These are phyloP conservation scores for Mechanitis mazaeus DNA, from an alignment of 2,888 invertebrate genomes.

Conservation along the genomic window DNA sequence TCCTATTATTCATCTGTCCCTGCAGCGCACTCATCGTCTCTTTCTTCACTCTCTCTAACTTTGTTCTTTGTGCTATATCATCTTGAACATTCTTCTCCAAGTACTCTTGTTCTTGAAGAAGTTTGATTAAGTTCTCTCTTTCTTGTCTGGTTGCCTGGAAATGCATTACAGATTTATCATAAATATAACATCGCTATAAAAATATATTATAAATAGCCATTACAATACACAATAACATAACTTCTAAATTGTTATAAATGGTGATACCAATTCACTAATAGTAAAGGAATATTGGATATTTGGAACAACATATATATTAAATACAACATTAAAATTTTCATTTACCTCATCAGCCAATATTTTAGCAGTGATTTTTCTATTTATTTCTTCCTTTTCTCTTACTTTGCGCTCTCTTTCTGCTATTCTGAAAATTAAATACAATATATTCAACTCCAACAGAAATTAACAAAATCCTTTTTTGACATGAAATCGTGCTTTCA, in stretches of 20 bases:
- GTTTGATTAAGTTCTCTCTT: conserved; percentile 59
- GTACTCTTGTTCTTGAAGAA: conserved; percentile 69
- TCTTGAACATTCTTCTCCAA: conserved; percentile 64
- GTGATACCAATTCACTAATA: too few species aligned
- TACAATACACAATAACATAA: too few species aligned
- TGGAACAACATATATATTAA: not conserved
- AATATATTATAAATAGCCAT: too few species aligned
- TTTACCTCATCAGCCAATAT: conserved; percentile 56
- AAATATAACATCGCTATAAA: too few species aligned
- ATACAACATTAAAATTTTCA: not conserved
- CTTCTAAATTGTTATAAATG: too few species aligned
- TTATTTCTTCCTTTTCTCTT: conserved; percentile 44
- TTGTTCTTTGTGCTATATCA: conserved; percentile 49
- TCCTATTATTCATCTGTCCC: conserved; percentile 43
- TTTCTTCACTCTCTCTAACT: conserved; percentile 44
- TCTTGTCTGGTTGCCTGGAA: conserved; percentile 50
- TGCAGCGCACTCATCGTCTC: conserved; percentile 53
- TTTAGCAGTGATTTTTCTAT: conserved; percentile 45
- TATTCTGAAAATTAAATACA: conserved; percentile 38
- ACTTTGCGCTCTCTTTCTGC: conserved; percentile 47
- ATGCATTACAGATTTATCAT: not conserved
- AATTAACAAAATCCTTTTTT: too few species aligned
- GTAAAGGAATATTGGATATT: too few species aligned
- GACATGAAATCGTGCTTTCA: too few species aligned
- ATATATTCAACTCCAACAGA: too few species aligned